Evolutionary conservation across 2,888 invertebrate species (phyloP), one percentile per base, ranked within the genome.

Genomic region (Odontothrips loti): DNA sequence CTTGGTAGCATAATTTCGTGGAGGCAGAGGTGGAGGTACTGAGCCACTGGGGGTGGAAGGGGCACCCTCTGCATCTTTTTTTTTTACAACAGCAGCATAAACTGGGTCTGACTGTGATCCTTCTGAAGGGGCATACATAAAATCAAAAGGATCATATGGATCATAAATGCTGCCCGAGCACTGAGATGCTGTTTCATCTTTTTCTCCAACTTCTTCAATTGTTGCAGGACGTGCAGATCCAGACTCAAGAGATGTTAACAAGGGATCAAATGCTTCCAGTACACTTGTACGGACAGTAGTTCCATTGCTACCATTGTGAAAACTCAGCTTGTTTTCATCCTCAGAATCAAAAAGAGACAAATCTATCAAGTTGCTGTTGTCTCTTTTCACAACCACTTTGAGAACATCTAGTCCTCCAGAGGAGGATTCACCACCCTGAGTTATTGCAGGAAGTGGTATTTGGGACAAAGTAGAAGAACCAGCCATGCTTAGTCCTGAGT

Each of bases 241-340:
- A 20, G 27, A 15, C 34, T 29, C 51, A 17, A 15, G 43, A 12
- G 80, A 68, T 9, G 88, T 90, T 85, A 94, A 89, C 86, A 96
- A 89, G 80, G 96, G 96, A 90, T 96, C 96, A 87, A 96, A 96
- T 83, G 95, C 95, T 87, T 96, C 95, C 85, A 96, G 88, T 85
- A 96, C 93, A 88, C 94, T 94, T 81, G 90, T 90, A 83, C 91
- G 87, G 79, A 89, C 90, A 84, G 88, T 90, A 84, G 88, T 88
- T 8, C 68, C 68, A 27, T 27, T 75, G 27, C 12, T 27, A 83
- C 87, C 89, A 84, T 89, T 90, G 83, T 85, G 84, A 17, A 58
- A 58, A 27, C 79, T 27, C 80, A 58, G 11, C 58, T 79, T 47
- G 81, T 47, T 80, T 58, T 81, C 34, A 80, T 80, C 80, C 79